Evolutionary conservation across 1,140 invertebrate genomes (phyloP).

Genomic region (Trypoxylus dichotomus): DNA sequence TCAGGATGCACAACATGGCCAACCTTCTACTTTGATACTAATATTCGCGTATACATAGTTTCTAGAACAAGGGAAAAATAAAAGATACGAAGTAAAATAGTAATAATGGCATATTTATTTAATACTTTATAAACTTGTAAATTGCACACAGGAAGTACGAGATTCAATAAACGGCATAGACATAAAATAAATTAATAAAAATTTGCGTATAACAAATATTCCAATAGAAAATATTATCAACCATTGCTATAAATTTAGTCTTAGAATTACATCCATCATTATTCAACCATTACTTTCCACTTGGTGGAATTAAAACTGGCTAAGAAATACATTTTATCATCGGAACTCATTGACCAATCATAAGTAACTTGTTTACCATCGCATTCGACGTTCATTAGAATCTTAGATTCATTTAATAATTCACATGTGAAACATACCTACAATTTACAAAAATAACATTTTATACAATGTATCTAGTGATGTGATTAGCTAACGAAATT

Average conservation of each 20-base stretch:
- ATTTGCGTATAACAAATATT: neutral
- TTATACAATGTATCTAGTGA: neutral
- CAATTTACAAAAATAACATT: slow-evolving; percentile 29
- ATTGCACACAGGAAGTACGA: neutral
- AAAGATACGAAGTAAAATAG: too few species aligned
- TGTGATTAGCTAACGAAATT: neutral
- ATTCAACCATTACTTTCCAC: slow-evolving; percentile 24
- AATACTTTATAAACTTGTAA: neutral
- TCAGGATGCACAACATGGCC: too few species aligned
- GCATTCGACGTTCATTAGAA: slow-evolving; percentile 44
- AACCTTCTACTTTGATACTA: too few species aligned
- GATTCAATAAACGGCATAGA: neutral
- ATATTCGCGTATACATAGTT: too few species aligned
- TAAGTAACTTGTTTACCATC: slow-evolving; percentile 19
- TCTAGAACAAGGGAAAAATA: too few species aligned
- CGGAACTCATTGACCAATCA: slow-evolving; percentile 5
- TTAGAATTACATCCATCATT: neutral
- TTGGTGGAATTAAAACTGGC: slow-evolving; percentile 14
- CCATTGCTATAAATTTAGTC: neutral
- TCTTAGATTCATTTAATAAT: slow-evolving; percentile 37
- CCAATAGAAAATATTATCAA: neutral
- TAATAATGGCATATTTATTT: neutral
- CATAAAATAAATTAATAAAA: slow-evolving; percentile 8
- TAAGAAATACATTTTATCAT: slow-evolving; percentile 18
- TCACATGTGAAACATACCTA: slow-evolving; percentile 46